These are phyloP conservation scores for Caenorhabditis inopinata DNA, from an alignment of 1,140 invertebrate species.

Conservation along the genomic window DNA sequence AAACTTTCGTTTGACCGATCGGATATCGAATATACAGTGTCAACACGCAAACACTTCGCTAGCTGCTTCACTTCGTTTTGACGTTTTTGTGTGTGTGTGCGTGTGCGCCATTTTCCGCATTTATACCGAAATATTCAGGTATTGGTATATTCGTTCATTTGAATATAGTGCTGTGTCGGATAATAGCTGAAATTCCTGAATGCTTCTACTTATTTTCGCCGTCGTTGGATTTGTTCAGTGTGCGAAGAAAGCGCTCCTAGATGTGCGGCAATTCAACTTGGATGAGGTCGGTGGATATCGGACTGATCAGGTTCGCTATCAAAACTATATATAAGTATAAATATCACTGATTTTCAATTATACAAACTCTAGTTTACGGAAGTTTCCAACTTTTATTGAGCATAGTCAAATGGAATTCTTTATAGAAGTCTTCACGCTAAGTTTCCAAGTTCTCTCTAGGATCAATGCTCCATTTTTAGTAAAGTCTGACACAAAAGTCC, in stretches of 20 bases:
- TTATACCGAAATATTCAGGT: too few relatives aligned
- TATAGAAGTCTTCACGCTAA: too few relatives aligned
- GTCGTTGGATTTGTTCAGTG: neutral
- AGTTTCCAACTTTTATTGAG: too few relatives aligned
- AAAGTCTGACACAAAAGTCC: too few relatives aligned
- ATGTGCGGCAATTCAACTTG: conserved; percentile 7
- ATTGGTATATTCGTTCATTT: neutral
- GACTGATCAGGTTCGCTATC: conserved; percentile 12
- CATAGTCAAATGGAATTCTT: too few relatives aligned
- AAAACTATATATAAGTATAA: too few relatives aligned
- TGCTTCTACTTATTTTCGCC: neutral
- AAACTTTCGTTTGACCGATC: neutral
- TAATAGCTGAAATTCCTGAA: neutral
- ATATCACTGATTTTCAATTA: too few relatives aligned
- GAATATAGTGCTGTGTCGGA: neutral
- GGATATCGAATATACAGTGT: conserved; percentile 15
- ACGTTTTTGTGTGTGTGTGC: neutral
- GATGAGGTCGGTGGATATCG: conserved; percentile 21
- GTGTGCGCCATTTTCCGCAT: neutral
- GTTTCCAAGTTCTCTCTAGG: too few relatives aligned
- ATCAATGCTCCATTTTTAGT: too few relatives aligned
- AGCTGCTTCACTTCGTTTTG: neutral
- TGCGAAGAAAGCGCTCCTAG: neutral
- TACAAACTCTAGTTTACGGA: too few relatives aligned
- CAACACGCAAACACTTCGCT: conserved; percentile 1